Base-by-base conservation (phyloP, 1,140 invertebrate genomes). In the Drosophila pruinosa region DNA sequence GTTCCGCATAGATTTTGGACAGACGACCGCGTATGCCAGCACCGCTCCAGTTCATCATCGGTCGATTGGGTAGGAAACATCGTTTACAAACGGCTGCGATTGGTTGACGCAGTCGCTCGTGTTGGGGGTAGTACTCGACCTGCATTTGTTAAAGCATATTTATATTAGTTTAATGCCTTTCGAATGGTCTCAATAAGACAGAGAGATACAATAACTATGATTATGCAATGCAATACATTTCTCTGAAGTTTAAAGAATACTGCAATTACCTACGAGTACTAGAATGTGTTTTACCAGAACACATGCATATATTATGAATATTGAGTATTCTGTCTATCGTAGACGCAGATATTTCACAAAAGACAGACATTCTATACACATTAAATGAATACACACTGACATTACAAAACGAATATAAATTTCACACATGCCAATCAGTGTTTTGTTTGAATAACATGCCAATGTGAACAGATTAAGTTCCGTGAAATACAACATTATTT, bases 101-200 rank as follows among this genome's bases (percentile, higher is more conserved):
- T 77, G 86, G 90, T 91, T 91, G 90, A 89, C 77, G 90, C 88
- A 89, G 90, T 90, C 86, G 90, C 90, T 91, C 90, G 79, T 82
- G 90, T 91, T 76, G 90, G 90, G 78, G 90, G 90, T 76, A 91
- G 65, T 89, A 91, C 81, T 82, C 91, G 90, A 89, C 90, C 91
- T 92, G 72, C 43, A 45, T 61, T 53, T 45, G 8, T 21, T 28
- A 47, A 41, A 26, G 17, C 12, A 38, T 2, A 39, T 12, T 7
- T 59, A 6, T 19, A 77, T 77, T 77, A 73, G 71, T 71, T 71
- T 6, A 6, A 43, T n/a, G 19, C 17, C 31, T n/a, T 12, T 0
- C 19, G 26, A 59, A 26, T 17, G 14, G n/a, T n/a, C 5, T 10
- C 5, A 38, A 12, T n/a, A n/a, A 26, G 14, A 21, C 39, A 65